Percentiles rank a stretch among this genome's conserved stretches.
Evolutionary conservation across 2,888 invertebrate species (phyloP).

Genomic region (Ormyrus pomaceus): DNA sequence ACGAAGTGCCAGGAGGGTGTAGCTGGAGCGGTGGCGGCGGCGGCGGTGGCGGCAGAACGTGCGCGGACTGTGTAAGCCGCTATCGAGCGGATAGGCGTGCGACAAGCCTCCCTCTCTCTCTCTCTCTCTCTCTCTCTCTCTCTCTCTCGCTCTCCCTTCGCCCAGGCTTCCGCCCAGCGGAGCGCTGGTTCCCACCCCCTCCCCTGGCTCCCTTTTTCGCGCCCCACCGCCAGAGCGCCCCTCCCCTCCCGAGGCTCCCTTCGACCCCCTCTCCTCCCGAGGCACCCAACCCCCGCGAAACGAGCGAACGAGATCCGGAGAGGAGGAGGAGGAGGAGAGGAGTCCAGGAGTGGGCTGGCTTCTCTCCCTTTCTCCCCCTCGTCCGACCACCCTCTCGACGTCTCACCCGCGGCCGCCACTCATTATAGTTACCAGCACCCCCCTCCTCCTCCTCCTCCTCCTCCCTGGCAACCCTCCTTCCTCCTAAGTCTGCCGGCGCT

Average conservation of each 20-base stretch:
- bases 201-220: conserved; percentile 26
- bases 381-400: conserved; percentile 58
- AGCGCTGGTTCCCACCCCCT: conserved; percentile 48
- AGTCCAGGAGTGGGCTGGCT: conserved; percentile 57
- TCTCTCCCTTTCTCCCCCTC: conserved; percentile 62
- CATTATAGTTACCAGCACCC: conserved; percentile 69
- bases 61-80: conserved; percentile 72
- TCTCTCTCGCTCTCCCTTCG: conserved; percentile 57
- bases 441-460: conserved; percentile 39
- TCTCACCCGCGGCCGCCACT: conserved; percentile 64
- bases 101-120: conserved; percentile 62
- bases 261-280: conserved; percentile 10
- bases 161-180: conserved; percentile 50
- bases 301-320: conserved; percentile 51
- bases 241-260: conserved; percentile 21
- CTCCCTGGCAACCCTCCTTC: conserved; percentile 25
- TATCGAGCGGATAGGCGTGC: conserved; percentile 75
- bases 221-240: conserved; percentile 41
- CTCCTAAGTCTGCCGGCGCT: conserved; percentile 36
- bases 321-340: conserved; percentile 57
- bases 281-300: conserved; percentile 48
- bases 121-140: conserved; percentile 56
- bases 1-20: conserved; percentile 61
- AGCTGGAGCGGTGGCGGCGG: conserved; percentile 21
- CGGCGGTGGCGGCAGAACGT: conserved; percentile 61